phyloP scores from a whole-genome alignment of 2,113 vertebrate species.

The Budorcas taxicolor region DNA sequence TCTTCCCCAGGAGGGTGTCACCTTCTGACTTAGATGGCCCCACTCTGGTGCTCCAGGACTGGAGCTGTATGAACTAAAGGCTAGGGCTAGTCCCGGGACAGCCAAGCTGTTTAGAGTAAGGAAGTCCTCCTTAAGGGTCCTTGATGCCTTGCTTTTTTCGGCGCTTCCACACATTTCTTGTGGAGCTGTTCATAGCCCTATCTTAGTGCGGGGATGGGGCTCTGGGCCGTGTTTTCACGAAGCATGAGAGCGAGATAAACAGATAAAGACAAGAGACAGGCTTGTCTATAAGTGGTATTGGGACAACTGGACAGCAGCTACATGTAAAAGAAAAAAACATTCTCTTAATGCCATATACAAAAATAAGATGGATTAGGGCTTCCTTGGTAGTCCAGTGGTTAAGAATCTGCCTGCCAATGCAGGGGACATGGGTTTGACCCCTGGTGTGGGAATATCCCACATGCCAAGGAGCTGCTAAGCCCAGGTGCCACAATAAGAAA shows the following conservation, averaged over 20 bases:
- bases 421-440: neutral
- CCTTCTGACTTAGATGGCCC: neutral
- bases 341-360: neutral
- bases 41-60: neutral
- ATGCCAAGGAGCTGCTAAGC: neutral
- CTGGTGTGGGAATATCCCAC: neutral
- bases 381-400: neutral
- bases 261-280: neutral
- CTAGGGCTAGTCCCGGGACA: rapidly evolving
- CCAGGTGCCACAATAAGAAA: neutral
- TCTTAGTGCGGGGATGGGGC: neutral
- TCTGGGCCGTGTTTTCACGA: neutral
- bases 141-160: rapidly evolving
- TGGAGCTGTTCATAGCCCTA: neutral
- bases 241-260: neutral
- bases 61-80: neutral
- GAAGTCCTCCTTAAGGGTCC: neutral
- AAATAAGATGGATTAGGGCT: neutral
- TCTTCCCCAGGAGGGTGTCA: neutral
- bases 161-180: neutral
- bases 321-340: neutral
- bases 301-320: neutral
- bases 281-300: neutral
- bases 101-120: neutral
- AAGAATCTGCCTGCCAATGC: neutral